These are phyloP conservation scores for Rhabdornis inornatus DNA, from an alignment of 2,113 vertebrate genomes.

Conservation along the genomic window DNA sequence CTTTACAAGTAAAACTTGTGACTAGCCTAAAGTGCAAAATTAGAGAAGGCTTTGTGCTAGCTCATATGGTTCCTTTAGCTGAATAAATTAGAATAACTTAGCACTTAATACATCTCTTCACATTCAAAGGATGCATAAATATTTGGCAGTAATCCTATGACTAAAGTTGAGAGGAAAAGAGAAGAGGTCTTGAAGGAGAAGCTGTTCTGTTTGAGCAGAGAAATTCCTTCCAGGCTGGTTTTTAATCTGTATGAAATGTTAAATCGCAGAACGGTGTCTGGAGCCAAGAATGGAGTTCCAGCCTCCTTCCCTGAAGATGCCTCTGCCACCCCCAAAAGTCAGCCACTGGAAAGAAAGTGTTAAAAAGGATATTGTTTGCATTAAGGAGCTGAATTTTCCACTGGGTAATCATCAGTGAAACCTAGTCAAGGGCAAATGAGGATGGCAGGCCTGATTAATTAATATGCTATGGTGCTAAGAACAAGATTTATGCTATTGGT, in stretches of 20 bases:
- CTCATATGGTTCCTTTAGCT: neutral
- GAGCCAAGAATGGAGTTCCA: neutral
- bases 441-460: slow-evolving; percentile 72
- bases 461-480: slow-evolving; percentile 55
- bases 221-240: neutral
- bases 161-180: neutral
- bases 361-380: slow-evolving; percentile 69
- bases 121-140: slow-evolving; percentile 42
- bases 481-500: slow-evolving; percentile 56
- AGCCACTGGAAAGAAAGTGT: slow-evolving; percentile 35
- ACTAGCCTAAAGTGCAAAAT: slow-evolving; percentile 19
- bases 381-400: slow-evolving; percentile 66
- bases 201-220: neutral
- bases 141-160: slow-evolving; percentile 43
- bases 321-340: neutral
- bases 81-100: slow-evolving; percentile 64
- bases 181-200: slow-evolving; percentile 7
- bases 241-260: neutral
- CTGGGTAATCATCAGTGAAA: slow-evolving; percentile 72
- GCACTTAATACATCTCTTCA: slow-evolving; percentile 19
- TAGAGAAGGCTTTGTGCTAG: neutral
- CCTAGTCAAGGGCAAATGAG: slow-evolving; percentile 68
- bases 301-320: neutral
- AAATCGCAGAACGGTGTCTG: neutral
- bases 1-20: neutral